A percentile compares a stretch with the other conserved stretches of the same genome.
phyloP scores from a whole-genome alignment of 2,113 vertebrate species.

The Notiomystis cincta region DNA sequence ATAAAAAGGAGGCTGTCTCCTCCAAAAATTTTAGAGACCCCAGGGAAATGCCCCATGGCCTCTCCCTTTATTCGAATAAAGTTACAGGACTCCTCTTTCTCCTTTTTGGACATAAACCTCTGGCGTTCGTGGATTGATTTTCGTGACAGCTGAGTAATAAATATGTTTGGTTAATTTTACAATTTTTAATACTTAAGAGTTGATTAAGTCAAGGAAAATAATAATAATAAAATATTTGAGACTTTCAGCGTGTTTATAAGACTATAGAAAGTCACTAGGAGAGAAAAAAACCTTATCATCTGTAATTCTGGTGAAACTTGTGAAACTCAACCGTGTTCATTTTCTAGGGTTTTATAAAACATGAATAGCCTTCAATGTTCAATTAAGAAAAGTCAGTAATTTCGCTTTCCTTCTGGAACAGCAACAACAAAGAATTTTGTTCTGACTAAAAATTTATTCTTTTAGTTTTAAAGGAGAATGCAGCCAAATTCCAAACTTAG shows the following conservation, averaged over 20 bases:
- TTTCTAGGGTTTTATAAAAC: not conserved
- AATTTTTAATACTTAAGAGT: fast-evolving
- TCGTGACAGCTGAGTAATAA: not conserved
- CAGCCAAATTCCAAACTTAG: not conserved
- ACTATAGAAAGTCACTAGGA: not conserved
- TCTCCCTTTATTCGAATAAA: too few relatives aligned
- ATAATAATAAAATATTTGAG: not conserved
- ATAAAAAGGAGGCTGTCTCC: too few relatives aligned
- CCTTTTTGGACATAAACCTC: too few relatives aligned
- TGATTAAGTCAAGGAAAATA: not conserved
- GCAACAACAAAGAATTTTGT: not conserved
- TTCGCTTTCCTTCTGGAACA: not conserved
- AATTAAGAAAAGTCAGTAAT: not conserved
- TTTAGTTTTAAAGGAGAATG: not conserved
- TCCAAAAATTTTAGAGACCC: too few relatives aligned
- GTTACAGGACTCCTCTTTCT: too few relatives aligned
- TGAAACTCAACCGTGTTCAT: not conserved
- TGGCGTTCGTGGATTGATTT: too few relatives aligned
- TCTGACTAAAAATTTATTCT: not conserved
- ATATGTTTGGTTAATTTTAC: not conserved
- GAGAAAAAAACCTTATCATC: not conserved
- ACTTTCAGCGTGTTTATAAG: not conserved
- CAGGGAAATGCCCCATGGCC: too few relatives aligned
- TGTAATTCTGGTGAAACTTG: not conserved
- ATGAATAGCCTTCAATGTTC: not conserved